Percentiles rank a stretch among this genome's conserved stretches.
phyloP scores from a whole-genome alignment of 2,888 invertebrate genomes.

The Toxonevra muliebris region DNA sequence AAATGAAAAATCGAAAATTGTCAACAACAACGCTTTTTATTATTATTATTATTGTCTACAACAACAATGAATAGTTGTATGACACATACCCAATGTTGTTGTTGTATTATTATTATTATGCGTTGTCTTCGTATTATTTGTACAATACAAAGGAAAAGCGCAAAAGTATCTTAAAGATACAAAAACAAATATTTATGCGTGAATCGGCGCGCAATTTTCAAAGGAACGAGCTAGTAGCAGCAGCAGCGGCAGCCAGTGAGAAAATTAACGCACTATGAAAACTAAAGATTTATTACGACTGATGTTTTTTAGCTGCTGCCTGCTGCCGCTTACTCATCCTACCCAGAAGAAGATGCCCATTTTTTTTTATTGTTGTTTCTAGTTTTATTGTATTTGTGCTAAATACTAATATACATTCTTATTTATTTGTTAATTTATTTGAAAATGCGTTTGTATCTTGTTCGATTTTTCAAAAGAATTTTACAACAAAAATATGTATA shows the following conservation, averaged over 20 bases:
- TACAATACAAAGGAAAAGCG: too few relatives aligned
- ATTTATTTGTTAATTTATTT: constrained; percentile 32
- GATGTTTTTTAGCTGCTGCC: not conserved
- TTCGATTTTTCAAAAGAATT: constrained; percentile 15
- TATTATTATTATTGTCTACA: too few relatives aligned
- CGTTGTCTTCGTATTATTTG: too few relatives aligned
- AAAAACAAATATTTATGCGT: too few relatives aligned
- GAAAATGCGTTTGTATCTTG: constrained; percentile 17
- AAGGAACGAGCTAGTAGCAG: too few relatives aligned
- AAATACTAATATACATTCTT: constrained; percentile 24
- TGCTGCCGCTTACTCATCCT: not conserved
- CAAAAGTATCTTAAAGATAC: too few relatives aligned
- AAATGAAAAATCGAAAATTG: constrained; percentile 47
- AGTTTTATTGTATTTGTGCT: constrained; percentile 2
- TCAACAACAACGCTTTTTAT: constrained; percentile 27
- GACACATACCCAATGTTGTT: too few relatives aligned
- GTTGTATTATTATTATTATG: too few relatives aligned
- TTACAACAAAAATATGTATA: constrained; percentile 6
- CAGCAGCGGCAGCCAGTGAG: too few relatives aligned
- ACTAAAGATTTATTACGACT: constrained; percentile 30
- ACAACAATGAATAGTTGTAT: too few relatives aligned
- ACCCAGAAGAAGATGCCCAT: too few relatives aligned
- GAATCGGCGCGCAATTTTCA: too few relatives aligned
- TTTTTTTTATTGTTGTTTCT: not conserved
- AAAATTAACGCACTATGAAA: constrained; percentile 32